Evolutionary conservation across 2,113 vertebrate genomes (phyloP), one percentile per base, ranked within the genome.

Genomic region (Willisornis vidua): DNA sequence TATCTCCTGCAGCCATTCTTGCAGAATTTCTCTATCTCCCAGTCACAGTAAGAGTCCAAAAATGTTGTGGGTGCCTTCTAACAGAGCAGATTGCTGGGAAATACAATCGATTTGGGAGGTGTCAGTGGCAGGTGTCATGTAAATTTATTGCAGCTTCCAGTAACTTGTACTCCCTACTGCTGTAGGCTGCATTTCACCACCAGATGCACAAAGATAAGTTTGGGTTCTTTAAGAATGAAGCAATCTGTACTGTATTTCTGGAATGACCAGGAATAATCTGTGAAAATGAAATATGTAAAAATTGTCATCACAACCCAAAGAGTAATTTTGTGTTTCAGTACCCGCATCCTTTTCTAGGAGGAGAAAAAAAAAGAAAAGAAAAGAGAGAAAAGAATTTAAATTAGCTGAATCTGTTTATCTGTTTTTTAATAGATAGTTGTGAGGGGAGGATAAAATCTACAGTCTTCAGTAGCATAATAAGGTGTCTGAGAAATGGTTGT

Each of bases 341-440:
- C 35, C 37, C 41, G 12, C 26, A 26, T 84, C 20, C 14, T 59
- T 61, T 89, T 31, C 16, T 62, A 9, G 14, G 12, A 51, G 16
- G 7, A 1, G 1, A 7, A 25, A 3, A 35, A 9, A 24, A 22
- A 17, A 25, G 24, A 3, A 7, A 4, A 48, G n/a, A 17, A 20
- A 54, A 55, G 41, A 29, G 24, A 37, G 14, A 59, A 14, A 25
- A 59, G 16, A 25, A 37, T 63, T 58, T 70, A 48, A 48, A 71
- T 66, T 66, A 39, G 6, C 13, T 75, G 72, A 41, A 19, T 66
- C 29, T 55, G 6, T 0, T 62, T 87, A 17, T 66, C 35, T 55
- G 8, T 0, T 66, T 66, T 81, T 76, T 75, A 58, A 59, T 54
- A 37, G 26, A 23, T 68, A 28, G 41, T 72, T 80, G 5, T 16